Evolutionary conservation across 2,113 vertebrate genomes (phyloP).

Genomic region (Paradisaea rubra): DNA sequence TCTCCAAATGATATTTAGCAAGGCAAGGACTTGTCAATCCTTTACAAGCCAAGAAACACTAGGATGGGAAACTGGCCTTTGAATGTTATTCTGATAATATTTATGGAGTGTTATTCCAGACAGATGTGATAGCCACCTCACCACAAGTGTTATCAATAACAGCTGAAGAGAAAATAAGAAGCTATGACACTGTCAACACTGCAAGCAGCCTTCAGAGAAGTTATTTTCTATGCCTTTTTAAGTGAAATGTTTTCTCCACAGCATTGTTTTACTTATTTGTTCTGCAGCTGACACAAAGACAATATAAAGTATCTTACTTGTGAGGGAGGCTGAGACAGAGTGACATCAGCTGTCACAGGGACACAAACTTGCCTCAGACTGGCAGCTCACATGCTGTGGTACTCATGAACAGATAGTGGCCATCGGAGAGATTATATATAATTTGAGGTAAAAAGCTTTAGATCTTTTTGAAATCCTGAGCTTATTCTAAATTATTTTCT

Average conservation of each 20-base stretch:
- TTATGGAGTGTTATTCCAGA: not conserved
- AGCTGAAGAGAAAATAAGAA: not conserved
- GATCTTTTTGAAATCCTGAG: not conserved
- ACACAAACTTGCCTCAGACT: not conserved
- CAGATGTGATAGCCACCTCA: not conserved
- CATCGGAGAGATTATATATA: not conserved
- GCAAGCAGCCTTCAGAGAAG: not conserved
- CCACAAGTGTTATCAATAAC: not conserved
- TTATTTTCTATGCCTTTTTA: not conserved
- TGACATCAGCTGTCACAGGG: not conserved
- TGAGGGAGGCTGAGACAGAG: not conserved
- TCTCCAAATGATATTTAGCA: not conserved
- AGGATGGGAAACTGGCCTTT: not conserved
- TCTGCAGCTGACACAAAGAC: not conserved
- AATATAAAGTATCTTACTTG: not conserved
- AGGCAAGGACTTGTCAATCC: not conserved
- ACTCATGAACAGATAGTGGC: not conserved
- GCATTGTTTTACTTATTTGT: not conserved
- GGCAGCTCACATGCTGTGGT: not conserved
- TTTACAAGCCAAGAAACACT: conserved; percentile 3
- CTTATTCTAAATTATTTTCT: not conserved
- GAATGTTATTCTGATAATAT: not conserved
- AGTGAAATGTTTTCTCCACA: not conserved
- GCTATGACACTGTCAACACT: not conserved
- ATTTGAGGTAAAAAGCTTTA: not conserved